Percentiles rank a stretch among this genome's conserved stretches.
These are phyloP conservation scores for Hololepta plana DNA, from an alignment of 2,888 invertebrate genomes.

Conservation along the genomic window DNA sequence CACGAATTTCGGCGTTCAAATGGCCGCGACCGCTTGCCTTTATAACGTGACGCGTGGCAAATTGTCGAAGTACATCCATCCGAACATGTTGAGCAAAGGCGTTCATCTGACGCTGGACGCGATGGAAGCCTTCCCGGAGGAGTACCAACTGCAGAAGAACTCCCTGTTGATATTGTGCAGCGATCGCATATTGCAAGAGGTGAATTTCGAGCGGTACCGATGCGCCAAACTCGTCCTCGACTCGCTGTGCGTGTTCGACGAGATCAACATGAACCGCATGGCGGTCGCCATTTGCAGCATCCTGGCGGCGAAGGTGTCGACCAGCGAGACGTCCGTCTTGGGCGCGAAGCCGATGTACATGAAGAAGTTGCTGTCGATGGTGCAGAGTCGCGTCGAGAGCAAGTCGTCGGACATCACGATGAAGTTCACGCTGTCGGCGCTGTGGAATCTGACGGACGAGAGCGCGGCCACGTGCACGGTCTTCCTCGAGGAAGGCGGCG, in stretches of 20 bases:
- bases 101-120: constrained; percentile 45
- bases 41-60: constrained; percentile 53
- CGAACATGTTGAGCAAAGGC: constrained; percentile 37
- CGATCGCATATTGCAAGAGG: constrained; percentile 56
- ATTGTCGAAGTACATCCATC: constrained; percentile 42
- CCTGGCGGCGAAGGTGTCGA: constrained; percentile 36
- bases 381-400: constrained; percentile 27
- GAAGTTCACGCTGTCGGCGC: constrained; percentile 56
- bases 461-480: constrained; percentile 50
- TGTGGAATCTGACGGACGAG: constrained; percentile 67
- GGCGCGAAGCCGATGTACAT: constrained; percentile 49
- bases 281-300: constrained; percentile 66
- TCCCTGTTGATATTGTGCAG: constrained; percentile 54
- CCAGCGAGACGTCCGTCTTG: constrained; percentile 44
- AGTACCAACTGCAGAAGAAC: constrained; percentile 54
- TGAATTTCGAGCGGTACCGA: constrained; percentile 23
- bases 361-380: constrained; percentile 45
- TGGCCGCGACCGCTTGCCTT: constrained; percentile 57
- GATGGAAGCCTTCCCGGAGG: constrained; percentile 47
- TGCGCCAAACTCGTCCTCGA: constrained; percentile 56
- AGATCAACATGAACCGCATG: constrained; percentile 54
- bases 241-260: constrained; percentile 47
- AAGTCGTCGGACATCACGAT: constrained; percentile 35
- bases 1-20: constrained; percentile 43
- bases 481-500: constrained; percentile 47